A percentile compares a stretch with the other conserved stretches of the same genome.
Evolutionary conservation across 2,113 vertebrate species (phyloP).

Genomic region (Phylloscopus trochiloides): DNA sequence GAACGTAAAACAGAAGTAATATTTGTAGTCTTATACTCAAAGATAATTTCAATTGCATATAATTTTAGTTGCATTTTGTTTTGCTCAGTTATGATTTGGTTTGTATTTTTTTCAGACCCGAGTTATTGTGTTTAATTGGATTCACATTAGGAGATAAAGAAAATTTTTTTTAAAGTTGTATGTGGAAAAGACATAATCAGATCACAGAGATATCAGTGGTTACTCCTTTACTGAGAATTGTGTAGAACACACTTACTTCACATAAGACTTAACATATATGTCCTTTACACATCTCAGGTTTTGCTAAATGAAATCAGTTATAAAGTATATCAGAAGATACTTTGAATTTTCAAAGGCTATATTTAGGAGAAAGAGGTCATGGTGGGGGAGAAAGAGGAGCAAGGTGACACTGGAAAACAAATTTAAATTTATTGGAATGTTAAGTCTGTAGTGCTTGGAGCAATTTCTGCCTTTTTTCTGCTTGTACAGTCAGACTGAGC

Average conservation of each 20-base stretch:
- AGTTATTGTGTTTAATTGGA: not conserved
- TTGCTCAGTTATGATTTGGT: not conserved
- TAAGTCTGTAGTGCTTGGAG: not conserved
- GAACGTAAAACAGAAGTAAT: not conserved
- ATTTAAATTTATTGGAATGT: not conserved
- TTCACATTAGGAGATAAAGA: not conserved
- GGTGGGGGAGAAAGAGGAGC: not conserved
- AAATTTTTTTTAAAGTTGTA: not conserved
- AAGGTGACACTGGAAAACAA: not conserved
- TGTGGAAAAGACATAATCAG: not conserved
- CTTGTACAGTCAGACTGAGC: not conserved
- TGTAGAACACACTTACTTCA: not conserved
- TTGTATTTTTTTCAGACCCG: not conserved
- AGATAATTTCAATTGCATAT: not conserved
- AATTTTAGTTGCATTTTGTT: not conserved
- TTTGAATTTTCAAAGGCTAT: not conserved
- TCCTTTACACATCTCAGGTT: not conserved
- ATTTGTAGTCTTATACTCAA: not conserved
- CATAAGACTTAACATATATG: not conserved
- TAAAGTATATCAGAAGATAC: not conserved
- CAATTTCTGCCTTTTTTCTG: not conserved
- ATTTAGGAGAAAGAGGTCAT: not conserved
- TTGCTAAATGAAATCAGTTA: not conserved
- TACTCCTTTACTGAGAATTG: not conserved
- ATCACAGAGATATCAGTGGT: not conserved